These are phyloP conservation scores for Dromaius novaehollandiae DNA, from an alignment of 2,113 vertebrate genomes.

Conservation along the genomic window DNA sequence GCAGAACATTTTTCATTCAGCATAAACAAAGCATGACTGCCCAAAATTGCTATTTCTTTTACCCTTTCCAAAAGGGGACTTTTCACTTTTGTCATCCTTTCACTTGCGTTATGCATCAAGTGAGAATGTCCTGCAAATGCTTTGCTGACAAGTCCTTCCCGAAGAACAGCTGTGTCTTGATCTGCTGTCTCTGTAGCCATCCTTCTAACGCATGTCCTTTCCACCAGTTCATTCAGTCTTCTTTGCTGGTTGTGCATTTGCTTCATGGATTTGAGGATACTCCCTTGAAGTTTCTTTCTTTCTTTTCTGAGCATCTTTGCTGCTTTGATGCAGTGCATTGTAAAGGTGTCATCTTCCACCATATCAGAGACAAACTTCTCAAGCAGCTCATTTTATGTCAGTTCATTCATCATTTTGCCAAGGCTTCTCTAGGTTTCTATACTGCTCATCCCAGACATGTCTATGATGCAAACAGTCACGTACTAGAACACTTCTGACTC, in stretches of 20 bases:
- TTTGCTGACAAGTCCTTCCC: not conserved
- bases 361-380: not conserved
- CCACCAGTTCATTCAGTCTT: not conserved
- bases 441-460: not conserved
- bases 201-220: not conserved
- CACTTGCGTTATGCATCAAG: not conserved
- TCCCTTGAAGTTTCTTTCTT: not conserved
- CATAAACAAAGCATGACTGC: constrained; percentile 13
- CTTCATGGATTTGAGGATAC: not conserved
- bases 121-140: not conserved
- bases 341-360: not conserved
- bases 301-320: not conserved
- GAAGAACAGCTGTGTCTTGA: not conserved
- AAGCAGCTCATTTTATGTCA: not conserved
- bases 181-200: not conserved
- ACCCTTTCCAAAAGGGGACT: not conserved
- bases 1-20: constrained; percentile 40
- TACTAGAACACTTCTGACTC: not conserved
- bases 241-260: not conserved
- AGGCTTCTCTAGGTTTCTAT: not conserved
- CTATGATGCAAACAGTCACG: not conserved
- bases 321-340: not conserved
- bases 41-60: constrained; percentile 20
- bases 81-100: not conserved
- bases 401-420: not conserved